Conservation (phyloP, 2,888 invertebrate species). For the Vesta saturnalis region DNA sequence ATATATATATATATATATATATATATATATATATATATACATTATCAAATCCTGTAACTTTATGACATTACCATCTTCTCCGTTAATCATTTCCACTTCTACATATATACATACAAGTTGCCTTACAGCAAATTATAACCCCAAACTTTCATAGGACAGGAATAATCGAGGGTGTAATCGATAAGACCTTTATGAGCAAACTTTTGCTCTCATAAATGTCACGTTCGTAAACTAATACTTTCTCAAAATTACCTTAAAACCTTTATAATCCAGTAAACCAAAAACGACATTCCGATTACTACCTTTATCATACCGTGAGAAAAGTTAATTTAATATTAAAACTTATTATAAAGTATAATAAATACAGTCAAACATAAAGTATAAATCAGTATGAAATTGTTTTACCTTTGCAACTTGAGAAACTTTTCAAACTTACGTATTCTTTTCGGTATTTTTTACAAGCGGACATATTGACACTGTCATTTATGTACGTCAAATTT, state of each 20-base stretch:
- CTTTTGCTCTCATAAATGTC: conserved; percentile 42
- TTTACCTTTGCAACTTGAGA: no score
- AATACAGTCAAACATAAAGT: no score
- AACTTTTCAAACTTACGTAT: no score
- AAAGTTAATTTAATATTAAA: not conserved
- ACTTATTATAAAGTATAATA: no score
- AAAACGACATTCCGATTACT: not conserved
- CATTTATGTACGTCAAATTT: no score
- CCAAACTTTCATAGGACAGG: conserved; percentile 37
- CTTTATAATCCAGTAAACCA: conserved; percentile 21
- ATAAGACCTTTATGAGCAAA: conserved; percentile 47
- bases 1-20: no score
- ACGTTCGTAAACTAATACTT: conserved; percentile 30
- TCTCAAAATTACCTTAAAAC: conserved; percentile 26
- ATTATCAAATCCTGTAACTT: conserved; percentile 45
- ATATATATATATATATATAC: no score
- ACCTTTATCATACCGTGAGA: not conserved
- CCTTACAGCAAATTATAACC: conserved; percentile 39
- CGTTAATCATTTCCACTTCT: conserved; percentile 41
- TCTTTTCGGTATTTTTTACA: no score
- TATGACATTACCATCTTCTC: conserved; percentile 44
- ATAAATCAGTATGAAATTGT: no score
- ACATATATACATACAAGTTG: conserved; percentile 35
- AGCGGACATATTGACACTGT: no score
- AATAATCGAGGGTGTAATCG: conserved; percentile 44